Evolutionary conservation across 2,797 vertebrate species (phyloP), one percentile per base, ranked within the genome.

Genomic region (Scyliorhinus canicula): DNA sequence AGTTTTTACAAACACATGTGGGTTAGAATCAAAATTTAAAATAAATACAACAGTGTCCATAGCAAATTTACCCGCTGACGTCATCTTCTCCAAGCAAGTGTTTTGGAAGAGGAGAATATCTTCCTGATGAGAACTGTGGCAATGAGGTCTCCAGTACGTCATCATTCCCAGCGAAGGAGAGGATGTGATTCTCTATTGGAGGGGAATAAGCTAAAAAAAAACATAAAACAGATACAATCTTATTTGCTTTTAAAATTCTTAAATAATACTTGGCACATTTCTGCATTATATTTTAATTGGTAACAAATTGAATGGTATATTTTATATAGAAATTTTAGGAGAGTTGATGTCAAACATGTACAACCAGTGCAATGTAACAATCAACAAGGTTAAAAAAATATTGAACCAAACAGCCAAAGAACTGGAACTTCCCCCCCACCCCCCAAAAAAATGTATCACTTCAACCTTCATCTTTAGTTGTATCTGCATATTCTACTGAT

Each of bases 61-160:
- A 71, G 44, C 14, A 12, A 93, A 93, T 12, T 98, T 98, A 99
- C 98, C 98, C 99, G 98, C 98, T 98, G 97, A 99, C 98, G 97
- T 99, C 98, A 0, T 99, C 99, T 96, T 99, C 99, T 97, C 98
- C 97, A 96, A 98, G 98, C 97, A 99, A 98, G 97, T 99, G 98
- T 98, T 98, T 98, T 96, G 98, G 98, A 96, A 99, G 98, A 96
- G 98, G 98, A 95, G 99, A 99, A 96, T 99, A 99, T 97, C 98
- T 98, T 97, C 98, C 98, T 0, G 98, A 98, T 96, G 98, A 99
- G 96, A 99, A 98, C 74, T 98, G 98, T 14, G 98, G 97, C 96
- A 98, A 97, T 95, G 98, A 98, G 84, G 98, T 97, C 97, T 99
- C 98, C 98, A 99, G 98, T 97, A 98, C 98, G 96, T 98, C 98